Percentiles rank a stretch among this genome's conserved stretches.
Conservation (phyloP, 2,888 invertebrate species). For the Stratiomys singularior region DNA sequence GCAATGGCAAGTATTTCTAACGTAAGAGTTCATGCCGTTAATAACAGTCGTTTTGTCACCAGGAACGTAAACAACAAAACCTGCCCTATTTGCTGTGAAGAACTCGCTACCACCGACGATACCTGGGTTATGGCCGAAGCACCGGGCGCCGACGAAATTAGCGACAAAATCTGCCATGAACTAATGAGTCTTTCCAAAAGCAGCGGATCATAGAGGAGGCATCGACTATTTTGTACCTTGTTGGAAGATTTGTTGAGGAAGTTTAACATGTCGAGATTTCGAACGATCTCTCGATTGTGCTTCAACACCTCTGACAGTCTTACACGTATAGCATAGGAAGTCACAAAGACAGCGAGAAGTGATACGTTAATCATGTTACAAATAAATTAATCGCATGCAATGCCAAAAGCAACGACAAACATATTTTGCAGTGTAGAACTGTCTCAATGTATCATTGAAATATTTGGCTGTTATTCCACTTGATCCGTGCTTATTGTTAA, state of each 20-base stretch:
- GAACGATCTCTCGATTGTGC: too few species aligned
- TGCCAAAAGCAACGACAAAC: neutral
- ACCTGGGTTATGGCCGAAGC: conserved; percentile 74
- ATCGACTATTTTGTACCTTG: too few species aligned
- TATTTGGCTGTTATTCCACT: neutral
- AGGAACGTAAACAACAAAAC: conserved; percentile 77
- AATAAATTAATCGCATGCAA: neutral
- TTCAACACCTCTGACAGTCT: too few species aligned
- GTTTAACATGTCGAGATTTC: too few species aligned
- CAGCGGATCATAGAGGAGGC: conserved; percentile 11
- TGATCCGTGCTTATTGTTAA: neutral
- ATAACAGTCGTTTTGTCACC: conserved; percentile 54
- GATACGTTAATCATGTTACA: neutral
- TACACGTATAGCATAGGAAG: neutral
- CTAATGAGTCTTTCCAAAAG: conserved; percentile 58
- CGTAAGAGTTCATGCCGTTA: too few species aligned
- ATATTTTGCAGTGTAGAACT: neutral
- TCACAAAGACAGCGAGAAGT: neutral
- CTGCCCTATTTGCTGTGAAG: conserved; percentile 76
- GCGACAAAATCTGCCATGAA: conserved; percentile 66
- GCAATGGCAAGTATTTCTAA: conserved; percentile 78
- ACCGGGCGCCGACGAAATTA: conserved; percentile 70
- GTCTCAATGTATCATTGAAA: neutral
- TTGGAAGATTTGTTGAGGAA: too few species aligned
- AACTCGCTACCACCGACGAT: conserved; percentile 72